Percentiles rank a stretch among this genome's conserved stretches.
Conservation (phyloP, 2,113 vertebrate species). For the Gavialis gangeticus region DNA sequence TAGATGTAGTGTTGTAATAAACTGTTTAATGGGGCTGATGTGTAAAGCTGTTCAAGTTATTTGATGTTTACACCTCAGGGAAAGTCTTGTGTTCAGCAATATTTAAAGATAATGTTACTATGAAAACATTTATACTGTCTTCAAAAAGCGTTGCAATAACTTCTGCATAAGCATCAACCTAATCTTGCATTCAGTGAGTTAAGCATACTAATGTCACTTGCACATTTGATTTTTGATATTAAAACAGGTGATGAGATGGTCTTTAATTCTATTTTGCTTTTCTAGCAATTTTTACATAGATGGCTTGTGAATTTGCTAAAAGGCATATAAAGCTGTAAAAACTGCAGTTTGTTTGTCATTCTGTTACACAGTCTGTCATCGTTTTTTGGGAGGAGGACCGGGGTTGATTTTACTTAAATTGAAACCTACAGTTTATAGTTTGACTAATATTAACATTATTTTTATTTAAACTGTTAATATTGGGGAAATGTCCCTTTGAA, state of each 20-base stretch:
- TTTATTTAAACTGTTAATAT: slow-evolving; percentile 39
- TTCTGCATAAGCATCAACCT: slow-evolving; percentile 82
- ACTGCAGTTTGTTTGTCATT: slow-evolving; percentile 68
- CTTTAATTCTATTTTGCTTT: slow-evolving; percentile 83
- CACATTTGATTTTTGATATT: slow-evolving; percentile 79
- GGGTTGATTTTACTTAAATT: slow-evolving; percentile 33
- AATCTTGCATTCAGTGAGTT: slow-evolving; percentile 80
- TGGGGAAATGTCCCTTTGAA: slow-evolving; percentile 65
- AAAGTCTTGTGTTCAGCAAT: slow-evolving; percentile 89
- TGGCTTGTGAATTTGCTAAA: slow-evolving; percentile 81
- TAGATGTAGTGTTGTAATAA: slow-evolving; percentile 99
- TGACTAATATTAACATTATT: slow-evolving; percentile 4
- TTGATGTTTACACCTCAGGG: slow-evolving; percentile 91
- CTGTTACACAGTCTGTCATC: slow-evolving; percentile 15
- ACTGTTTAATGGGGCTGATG: slow-evolving; percentile 96
- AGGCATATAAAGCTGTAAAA: slow-evolving; percentile 81
- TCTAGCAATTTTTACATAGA: slow-evolving; percentile 80
- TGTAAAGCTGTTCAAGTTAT: slow-evolving; percentile 91
- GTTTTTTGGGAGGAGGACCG: slow-evolving; percentile 38
- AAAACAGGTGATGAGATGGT: slow-evolving; percentile 75
- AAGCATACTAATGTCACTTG: slow-evolving; percentile 79
- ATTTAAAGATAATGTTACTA: slow-evolving; percentile 85
- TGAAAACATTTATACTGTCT: slow-evolving; percentile 83
- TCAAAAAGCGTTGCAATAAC: slow-evolving; percentile 81
- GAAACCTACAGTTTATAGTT: slow-evolving; percentile 28